Evolutionary conservation across 2,888 invertebrate genomes (phyloP).

Genomic region (Tanypteryx hageni): DNA sequence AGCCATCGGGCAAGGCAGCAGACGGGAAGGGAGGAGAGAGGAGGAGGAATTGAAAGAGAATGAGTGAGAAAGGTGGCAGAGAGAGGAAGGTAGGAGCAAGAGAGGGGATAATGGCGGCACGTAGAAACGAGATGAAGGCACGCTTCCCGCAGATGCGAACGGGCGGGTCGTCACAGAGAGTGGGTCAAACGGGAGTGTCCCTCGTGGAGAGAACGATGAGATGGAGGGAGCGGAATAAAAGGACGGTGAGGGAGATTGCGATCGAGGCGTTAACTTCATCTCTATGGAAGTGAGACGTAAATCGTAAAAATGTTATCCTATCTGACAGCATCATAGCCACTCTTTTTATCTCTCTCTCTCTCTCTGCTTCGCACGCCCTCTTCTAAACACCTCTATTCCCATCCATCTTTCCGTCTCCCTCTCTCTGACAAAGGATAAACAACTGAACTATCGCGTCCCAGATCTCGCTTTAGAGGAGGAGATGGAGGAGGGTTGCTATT

Average conservation of each 20-base stretch:
- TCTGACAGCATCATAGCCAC: not conserved
- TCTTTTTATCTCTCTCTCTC: not conserved
- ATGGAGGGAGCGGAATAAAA: not conserved
- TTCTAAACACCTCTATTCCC: not conserved
- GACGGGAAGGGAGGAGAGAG: not conserved
- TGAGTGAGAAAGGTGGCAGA: not conserved
- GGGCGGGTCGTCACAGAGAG: not conserved
- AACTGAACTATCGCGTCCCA: not conserved
- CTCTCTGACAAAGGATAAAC: not conserved
- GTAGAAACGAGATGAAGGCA: not conserved
- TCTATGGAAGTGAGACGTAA: conserved; percentile 21
- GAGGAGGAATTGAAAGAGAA: not conserved
- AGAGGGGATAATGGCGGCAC: not conserved
- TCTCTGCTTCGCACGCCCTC: not conserved
- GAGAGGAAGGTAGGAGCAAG: not conserved
- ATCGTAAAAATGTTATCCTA: conserved; percentile 23
- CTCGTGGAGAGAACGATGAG: not conserved
- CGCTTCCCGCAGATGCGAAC: conserved; percentile 17
- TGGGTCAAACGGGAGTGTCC: not conserved
- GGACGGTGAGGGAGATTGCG: not conserved
- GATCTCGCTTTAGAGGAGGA: not conserved
- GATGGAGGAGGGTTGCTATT: conserved; percentile 2
- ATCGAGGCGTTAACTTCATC: not conserved
- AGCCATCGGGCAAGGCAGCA: not conserved
- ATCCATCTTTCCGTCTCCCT: not conserved